phyloP scores from a whole-genome alignment of 2,888 invertebrate genomes.

The Amphipyra berbera region DNA sequence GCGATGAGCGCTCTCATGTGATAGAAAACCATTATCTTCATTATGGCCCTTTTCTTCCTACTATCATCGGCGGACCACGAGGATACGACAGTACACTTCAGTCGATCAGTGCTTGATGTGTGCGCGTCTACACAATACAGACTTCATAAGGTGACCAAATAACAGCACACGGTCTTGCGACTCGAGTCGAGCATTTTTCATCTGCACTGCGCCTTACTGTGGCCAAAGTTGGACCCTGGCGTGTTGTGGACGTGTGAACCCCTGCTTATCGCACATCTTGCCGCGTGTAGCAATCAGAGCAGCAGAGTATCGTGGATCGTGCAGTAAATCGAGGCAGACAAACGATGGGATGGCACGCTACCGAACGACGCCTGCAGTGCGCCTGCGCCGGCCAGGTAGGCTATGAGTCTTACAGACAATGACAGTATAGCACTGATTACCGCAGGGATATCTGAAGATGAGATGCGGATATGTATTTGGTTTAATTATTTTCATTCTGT shows the following conservation, averaged over 20 bases:
- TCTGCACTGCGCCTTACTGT: slow-evolving; percentile 15
- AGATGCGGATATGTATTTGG: not conserved
- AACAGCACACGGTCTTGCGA: no score
- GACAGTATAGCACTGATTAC: not conserved
- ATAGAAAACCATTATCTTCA: no score
- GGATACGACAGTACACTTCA: no score
- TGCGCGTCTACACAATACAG: no score
- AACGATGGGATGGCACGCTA: slow-evolving; percentile 60
- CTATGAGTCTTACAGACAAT: not conserved
- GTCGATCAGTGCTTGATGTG: no score
- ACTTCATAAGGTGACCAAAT: no score
- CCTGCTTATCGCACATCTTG: slow-evolving; percentile 44
- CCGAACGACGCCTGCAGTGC: slow-evolving; percentile 3
- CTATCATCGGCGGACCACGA: no score
- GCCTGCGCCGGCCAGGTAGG: not conserved
- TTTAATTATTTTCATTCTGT: not conserved
- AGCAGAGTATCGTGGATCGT: slow-evolving; percentile 40
- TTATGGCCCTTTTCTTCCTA: no score
- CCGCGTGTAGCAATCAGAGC: slow-evolving; percentile 60
- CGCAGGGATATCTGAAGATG: not conserved
- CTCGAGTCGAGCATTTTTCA: not conserved
- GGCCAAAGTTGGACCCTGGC: slow-evolving; percentile 14
- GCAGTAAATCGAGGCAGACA: slow-evolving; percentile 55
- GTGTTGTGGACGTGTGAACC: slow-evolving; percentile 39
- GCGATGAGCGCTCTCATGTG: no score